Percentiles rank a stretch among this genome's conserved stretches.
These are phyloP conservation scores for Troglohyphantes excavatus DNA, from an alignment of 2,888 invertebrate species.

Conservation along the genomic window DNA sequence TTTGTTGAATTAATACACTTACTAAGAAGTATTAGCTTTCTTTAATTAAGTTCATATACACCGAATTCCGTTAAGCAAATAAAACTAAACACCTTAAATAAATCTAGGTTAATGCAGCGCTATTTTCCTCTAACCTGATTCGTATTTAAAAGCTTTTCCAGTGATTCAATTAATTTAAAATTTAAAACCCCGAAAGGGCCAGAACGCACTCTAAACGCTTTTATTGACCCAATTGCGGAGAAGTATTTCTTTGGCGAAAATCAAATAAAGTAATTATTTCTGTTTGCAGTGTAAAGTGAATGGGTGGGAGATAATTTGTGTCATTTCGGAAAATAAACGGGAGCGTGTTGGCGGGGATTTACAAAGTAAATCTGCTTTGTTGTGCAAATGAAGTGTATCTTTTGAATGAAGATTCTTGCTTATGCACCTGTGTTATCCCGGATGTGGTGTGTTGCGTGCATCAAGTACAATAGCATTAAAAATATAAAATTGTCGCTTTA, in stretches of 20 bases:
- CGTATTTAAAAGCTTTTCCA: neutral
- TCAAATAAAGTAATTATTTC: neutral
- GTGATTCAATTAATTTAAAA: neutral
- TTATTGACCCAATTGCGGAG: neutral
- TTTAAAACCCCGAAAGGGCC: neutral
- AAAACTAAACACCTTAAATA: neutral
- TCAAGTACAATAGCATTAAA: too few species aligned
- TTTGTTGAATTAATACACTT: too few species aligned
- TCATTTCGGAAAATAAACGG: neutral
- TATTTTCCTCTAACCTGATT: slow-evolving; percentile 3
- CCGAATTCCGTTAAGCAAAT: too few species aligned
- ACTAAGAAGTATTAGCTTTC: too few species aligned
- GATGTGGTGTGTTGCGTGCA: too few species aligned
- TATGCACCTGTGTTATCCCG: too few species aligned
- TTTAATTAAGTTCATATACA: too few species aligned
- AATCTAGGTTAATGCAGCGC: neutral
- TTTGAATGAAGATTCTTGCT: too few species aligned
- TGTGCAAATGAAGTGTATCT: neutral
- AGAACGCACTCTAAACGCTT: neutral
- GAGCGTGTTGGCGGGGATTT: neutral
- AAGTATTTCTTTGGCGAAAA: neutral
- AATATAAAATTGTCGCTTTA: too few species aligned
- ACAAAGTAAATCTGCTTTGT: neutral
- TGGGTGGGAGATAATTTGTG: neutral
- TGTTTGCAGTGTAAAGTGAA: neutral